Conservation (phyloP, 2,888 invertebrate species). For the Drosophila rellima region DNA sequence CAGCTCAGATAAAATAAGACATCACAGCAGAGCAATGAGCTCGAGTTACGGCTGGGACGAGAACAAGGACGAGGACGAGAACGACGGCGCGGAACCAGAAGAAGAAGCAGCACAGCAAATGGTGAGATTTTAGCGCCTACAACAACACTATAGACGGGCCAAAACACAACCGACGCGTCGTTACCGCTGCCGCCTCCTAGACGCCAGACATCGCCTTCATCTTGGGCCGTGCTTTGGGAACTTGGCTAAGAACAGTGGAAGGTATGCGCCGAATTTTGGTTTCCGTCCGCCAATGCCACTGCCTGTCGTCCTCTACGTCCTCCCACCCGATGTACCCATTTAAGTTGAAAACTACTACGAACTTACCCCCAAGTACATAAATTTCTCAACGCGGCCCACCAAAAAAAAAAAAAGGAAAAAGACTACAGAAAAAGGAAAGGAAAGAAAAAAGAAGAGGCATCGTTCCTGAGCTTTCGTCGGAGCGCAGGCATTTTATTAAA, state of each 20-base stretch:
- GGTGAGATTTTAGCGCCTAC: conserved; percentile 53
- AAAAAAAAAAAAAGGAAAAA: conserved; percentile 7
- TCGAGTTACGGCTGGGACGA: conserved; percentile 37
- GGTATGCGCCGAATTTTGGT: conserved; percentile 47
- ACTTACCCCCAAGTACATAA: conserved; percentile 76
- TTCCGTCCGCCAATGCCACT: conserved; percentile 28
- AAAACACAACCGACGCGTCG: conserved; percentile 22
- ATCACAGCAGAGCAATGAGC: conserved; percentile 39
- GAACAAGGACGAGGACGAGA: background rate
- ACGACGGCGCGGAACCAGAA: background rate
- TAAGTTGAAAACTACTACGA: conserved; percentile 79
- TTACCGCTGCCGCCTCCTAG: conserved; percentile 63
- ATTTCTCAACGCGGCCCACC: conserved; percentile 50
- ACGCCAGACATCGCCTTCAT: conserved; percentile 59
- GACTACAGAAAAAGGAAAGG: background rate
- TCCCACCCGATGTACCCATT: conserved; percentile 53
- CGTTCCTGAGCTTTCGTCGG: conserved; percentile 23
- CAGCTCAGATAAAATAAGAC: conserved; percentile 52
- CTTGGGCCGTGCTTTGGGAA: conserved; percentile 1
- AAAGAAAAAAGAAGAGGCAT: conserved; percentile 16
- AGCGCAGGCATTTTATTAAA: conserved; percentile 75
- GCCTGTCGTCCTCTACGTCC: conserved; percentile 24
- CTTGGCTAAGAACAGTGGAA: conserved; percentile 21
- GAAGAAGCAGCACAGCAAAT: conserved; percentile 26
- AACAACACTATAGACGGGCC: conserved; percentile 54